Evolutionary conservation across 2,888 invertebrate species (phyloP).

Genomic region (Pristionchus mayeri): DNA sequence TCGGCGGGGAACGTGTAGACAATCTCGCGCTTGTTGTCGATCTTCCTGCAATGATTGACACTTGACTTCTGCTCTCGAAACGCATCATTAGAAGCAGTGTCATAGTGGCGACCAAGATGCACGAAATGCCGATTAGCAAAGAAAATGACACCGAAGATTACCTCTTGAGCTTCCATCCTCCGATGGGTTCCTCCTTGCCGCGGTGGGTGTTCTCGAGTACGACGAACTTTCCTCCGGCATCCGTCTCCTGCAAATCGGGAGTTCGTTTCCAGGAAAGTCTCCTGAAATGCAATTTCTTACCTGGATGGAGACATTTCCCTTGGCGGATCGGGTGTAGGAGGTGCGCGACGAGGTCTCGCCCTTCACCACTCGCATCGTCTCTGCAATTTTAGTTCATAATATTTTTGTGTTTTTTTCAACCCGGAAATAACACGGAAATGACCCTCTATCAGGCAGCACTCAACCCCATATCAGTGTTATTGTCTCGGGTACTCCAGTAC

Average conservation of each 20-base stretch:
- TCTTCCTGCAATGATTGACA: constrained; percentile 52
- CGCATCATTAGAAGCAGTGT: not conserved
- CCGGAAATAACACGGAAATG: constrained; percentile 12
- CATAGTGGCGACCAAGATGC: not conserved
- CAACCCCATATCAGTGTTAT: not conserved
- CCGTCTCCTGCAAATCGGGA: constrained; percentile 76
- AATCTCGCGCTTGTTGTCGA: constrained; percentile 67
- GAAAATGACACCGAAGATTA: not conserved
- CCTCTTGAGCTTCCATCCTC: constrained; percentile 77
- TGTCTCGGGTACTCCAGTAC: too few relatives aligned
- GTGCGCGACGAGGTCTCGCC: constrained; percentile 79
- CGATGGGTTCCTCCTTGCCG: constrained; percentile 70
- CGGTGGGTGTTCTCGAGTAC: constrained; percentile 78
- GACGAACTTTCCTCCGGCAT: constrained; percentile 78
- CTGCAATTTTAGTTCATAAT: constrained; percentile 52
- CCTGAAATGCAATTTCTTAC: constrained; percentile 25
- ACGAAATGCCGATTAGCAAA: too few relatives aligned
- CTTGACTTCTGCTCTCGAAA: not conserved
- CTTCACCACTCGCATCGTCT: constrained; percentile 73
- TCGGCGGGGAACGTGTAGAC: constrained; percentile 71
- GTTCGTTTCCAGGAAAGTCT: not conserved
- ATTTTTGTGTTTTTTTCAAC: not conserved
- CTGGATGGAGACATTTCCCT: constrained; percentile 78
- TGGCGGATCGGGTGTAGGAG: constrained; percentile 79
- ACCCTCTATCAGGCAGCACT: not conserved